Base-by-base conservation (phyloP, 2,888 invertebrate species). In the Aethes cnicana region DNA sequence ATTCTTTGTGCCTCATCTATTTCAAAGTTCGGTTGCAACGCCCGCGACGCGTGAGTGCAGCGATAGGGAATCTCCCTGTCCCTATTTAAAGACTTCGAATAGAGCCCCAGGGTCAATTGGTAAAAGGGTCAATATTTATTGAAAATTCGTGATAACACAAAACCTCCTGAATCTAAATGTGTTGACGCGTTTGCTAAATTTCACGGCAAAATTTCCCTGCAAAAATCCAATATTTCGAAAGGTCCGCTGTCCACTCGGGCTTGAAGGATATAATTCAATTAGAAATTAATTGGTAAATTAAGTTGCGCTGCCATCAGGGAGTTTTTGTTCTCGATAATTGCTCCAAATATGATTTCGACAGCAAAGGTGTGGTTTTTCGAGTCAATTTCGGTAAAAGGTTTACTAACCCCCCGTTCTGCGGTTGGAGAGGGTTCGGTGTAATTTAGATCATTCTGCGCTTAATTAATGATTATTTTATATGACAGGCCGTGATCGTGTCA, bases 241-340 rank as follows among this genome's bases (percentile, higher is more conserved):
- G 47, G 35, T 18, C 36, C 44, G 44, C 44, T 52, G 58, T 58
- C 59, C 63, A 62, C 65, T 68, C 66, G 59, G 59, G 68, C 75
- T 77, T 84, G 87, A 86, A 77, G 81, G 81, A 77, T 83, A 78
- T 86, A 83, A 88, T 85, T 80, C 81, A 84, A 86, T 87, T 86
- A 87, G 78, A 75, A 77, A 74, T 81, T 85, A 88, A 88, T 87
- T 86, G 86, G 73, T 74, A 82, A 82, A 87, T 89, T 81, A 87
- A 87, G 86, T 84, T 79, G 79, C 72, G 77, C 73, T 77, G 68
- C 68, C 69, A 67, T 65, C 64, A 68, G 69, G 71, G 75, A 67
- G 72, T 77, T 75, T n/a, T 82, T 81, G 81, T 84, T 79, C 72
- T 74, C 57, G 52, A 54, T 61, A 61, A 80, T 77, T 77, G 75